A percentile compares a stretch with the other conserved stretches of the same genome.
Conservation (phyloP, 2,113 vertebrate species). For the Scomber japonicus region DNA sequence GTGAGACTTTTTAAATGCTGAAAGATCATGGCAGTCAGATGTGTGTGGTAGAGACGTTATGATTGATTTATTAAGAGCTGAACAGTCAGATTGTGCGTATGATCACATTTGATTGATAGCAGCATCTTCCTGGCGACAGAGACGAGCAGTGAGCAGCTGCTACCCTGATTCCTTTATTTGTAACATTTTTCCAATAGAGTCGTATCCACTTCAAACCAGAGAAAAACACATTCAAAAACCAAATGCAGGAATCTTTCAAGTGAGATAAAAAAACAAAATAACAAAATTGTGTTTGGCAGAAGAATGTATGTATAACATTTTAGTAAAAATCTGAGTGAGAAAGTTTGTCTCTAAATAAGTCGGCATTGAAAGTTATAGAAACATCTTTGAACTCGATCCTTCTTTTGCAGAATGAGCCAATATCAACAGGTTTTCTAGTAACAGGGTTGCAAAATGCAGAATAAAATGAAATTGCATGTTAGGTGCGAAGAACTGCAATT, state of each 20-base stretch:
- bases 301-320: neutral
- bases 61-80: neutral
- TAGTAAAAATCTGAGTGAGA: neutral
- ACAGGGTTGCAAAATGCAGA: slow-evolving; percentile 30
- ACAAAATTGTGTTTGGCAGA: neutral
- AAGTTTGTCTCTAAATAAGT: neutral
- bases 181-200: slow-evolving; percentile 18
- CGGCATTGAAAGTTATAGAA: neutral
- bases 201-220: neutral
- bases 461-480: neutral
- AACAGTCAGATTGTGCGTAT: neutral
- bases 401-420: slow-evolving; percentile 43
- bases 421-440: slow-evolving; percentile 24
- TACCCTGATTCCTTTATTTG: slow-evolving; percentile 10
- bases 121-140: neutral
- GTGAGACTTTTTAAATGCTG: neutral
- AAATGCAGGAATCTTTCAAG: slow-evolving; percentile 4
- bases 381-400: slow-evolving; percentile 5
- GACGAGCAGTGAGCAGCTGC: slow-evolving; percentile 4
- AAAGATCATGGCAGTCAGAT: neutral
- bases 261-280: slow-evolving; percentile 2
- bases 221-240: neutral
- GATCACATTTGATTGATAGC: slow-evolving; percentile 22
- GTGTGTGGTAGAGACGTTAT: neutral
- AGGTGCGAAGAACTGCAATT: slow-evolving; percentile 13